Evolutionary conservation across 2,113 vertebrate species (phyloP).

Genomic region (Melanerpes aurifrons): DNA sequence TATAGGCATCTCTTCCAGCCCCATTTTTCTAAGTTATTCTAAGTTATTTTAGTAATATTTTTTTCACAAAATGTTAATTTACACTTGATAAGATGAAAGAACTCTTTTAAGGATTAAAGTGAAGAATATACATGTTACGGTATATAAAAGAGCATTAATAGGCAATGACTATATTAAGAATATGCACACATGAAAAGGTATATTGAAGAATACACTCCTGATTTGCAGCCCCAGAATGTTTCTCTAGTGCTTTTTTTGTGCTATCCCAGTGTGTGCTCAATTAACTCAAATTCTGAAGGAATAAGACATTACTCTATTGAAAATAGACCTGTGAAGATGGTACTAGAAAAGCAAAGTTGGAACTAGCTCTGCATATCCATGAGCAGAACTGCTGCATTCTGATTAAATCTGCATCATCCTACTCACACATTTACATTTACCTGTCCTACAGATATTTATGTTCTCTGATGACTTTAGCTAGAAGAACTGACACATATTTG

Average conservation of each 20-base stretch:
- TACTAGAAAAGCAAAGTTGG: background rate
- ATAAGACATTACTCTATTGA: background rate
- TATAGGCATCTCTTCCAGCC: background rate
- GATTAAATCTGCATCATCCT: background rate
- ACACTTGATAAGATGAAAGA: background rate
- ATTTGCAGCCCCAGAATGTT: background rate
- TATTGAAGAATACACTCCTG: background rate
- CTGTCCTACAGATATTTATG: background rate
- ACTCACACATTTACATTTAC: background rate
- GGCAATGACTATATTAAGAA: background rate
- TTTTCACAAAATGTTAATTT: background rate
- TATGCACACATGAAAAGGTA: background rate
- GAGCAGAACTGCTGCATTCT: background rate
- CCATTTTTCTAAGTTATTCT: background rate
- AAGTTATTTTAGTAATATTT: background rate
- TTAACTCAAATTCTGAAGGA: background rate
- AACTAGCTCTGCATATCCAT: background rate
- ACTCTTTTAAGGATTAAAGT: background rate
- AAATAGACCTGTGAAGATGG: background rate
- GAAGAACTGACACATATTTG: background rate
- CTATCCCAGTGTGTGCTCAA: background rate
- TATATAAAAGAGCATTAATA: background rate
- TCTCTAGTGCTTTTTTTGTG: background rate
- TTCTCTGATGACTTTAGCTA: background rate
- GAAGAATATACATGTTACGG: background rate